Evolutionary conservation across 2,797 vertebrate species (phyloP), one percentile per base, ranked within the genome.

Genomic region (Emydoidea blandingii): DNA sequence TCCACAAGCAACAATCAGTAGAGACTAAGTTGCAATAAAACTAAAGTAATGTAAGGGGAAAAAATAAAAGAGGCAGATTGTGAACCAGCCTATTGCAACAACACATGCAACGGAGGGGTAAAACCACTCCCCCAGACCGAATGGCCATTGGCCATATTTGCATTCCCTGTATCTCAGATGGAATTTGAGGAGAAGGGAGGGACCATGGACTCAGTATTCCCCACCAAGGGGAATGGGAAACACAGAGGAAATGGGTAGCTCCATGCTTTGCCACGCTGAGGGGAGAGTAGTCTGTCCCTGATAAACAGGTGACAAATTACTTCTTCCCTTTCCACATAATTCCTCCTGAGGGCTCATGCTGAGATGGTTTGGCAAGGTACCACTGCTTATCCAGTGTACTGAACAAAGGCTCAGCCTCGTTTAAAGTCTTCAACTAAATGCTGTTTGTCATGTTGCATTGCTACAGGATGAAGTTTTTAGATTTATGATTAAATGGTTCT

Each of bases 61-160:
- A 31, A 31, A 31, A 31, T 14, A 59, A 31, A 92, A 15, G 37
- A 85, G 47, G 41, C 5, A 8, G 10, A n/a, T 62, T 49, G 1
- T 25, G 7, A 6, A 52, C 2, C n/a, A 6, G n/a, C 11, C 47
- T 41, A 5, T 0, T 0, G 29, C 72, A 74, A 53, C 14, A 19
- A 52, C 49, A 56, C 4, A 50, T 23, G 9, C 10, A 4, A 57
- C 15, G 11, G 72, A 68, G 25, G 23, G 59, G 31, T 21, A 76
- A 52, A 12, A 56, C 47, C 47, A 15, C 21, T 78, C 56, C 31
- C 31, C 16, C 3, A 10, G 19, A 57, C 57, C 6, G 6, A 31
- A 59, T 59, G 27, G 25, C 25, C 12, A 59, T 29, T 53, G 47
- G 9, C 14, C 34, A 56, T 44, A 49, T 78, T 78, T 78, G 19